Conservation (phyloP, 2,797 vertebrate genomes). For the Thalassophryne amazonica region DNA sequence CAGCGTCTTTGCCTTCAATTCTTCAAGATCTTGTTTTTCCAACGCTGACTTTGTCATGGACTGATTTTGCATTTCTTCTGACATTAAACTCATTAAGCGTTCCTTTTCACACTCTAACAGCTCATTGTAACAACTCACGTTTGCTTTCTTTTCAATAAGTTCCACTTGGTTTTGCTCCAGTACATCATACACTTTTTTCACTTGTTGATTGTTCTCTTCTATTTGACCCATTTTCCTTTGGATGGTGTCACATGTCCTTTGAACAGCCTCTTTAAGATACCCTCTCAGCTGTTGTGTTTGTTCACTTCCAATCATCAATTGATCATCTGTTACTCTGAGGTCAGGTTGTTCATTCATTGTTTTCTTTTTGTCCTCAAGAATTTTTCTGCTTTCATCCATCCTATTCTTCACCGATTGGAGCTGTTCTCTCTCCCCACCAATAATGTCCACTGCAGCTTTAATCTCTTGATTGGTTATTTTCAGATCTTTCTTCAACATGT, state of each 20-base stretch:
- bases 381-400: background rate
- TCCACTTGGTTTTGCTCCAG: background rate
- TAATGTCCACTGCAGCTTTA: background rate
- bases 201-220: background rate
- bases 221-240: background rate
- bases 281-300: background rate
- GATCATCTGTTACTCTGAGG: background rate
- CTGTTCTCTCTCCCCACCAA: background rate
- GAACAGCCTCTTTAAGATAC: background rate
- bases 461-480: background rate
- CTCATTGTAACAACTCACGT: background rate
- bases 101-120: background rate
- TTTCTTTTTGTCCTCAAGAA: background rate
- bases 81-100: too few relatives aligned
- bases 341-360: background rate
- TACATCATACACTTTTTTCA: background rate
- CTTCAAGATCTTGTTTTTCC: background rate
- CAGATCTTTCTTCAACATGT: background rate
- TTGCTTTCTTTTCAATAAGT: background rate
- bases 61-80: too few relatives aligned
- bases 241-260: background rate
- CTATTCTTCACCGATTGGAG: background rate
- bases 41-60: background rate
- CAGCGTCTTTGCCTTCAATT: background rate
- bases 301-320: background rate